A percentile compares a stretch with the other conserved stretches of the same genome.
These are phyloP conservation scores for Ophioninae sp. DNA, from an alignment of 2,888 invertebrate genomes.

Conservation along the genomic window DNA sequence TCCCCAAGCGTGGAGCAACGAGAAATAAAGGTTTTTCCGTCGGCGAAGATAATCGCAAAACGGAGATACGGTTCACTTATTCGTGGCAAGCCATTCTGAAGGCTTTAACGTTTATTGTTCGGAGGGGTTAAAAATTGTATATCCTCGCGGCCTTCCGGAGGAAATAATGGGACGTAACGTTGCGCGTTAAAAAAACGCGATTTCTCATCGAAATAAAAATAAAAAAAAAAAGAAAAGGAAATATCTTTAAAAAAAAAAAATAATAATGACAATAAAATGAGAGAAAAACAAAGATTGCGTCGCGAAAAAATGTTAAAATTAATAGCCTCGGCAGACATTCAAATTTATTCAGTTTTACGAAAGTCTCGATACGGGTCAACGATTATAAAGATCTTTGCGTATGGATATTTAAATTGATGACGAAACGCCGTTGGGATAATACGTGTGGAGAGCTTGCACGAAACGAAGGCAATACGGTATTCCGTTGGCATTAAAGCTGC, in stretches of 20 bases:
- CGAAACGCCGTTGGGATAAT: constrained; percentile 35
- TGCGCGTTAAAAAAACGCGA: constrained; percentile 44
- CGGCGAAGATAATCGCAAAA: constrained; percentile 37
- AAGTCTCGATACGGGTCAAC: constrained; percentile 34
- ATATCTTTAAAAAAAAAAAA: no score
- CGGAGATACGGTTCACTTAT: constrained; percentile 27
- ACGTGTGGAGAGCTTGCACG: constrained; percentile 33
- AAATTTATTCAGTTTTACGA: constrained; percentile 17
- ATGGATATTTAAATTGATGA: constrained; percentile 23
- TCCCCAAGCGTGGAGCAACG: constrained; percentile 20
- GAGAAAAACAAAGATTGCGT: background rate
- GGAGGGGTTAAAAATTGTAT: constrained; percentile 40
- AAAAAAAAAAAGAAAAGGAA: constrained; percentile 30
- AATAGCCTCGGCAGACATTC: no score
- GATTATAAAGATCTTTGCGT: background rate
- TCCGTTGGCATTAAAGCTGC: constrained; percentile 19
- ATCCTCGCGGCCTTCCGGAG: constrained; percentile 22
- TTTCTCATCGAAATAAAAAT: constrained; percentile 57
- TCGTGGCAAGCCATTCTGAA: background rate
- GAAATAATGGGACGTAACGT: constrained; percentile 54
- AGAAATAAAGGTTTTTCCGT: constrained; percentile 15
- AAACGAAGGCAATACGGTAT: constrained; percentile 34
- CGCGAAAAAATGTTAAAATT: no score
- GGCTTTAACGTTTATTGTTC: constrained; percentile 39
- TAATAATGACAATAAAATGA: no score